Evolutionary conservation across 2,888 invertebrate genomes (phyloP).

Genomic region (Sinotaia quadrata): DNA sequence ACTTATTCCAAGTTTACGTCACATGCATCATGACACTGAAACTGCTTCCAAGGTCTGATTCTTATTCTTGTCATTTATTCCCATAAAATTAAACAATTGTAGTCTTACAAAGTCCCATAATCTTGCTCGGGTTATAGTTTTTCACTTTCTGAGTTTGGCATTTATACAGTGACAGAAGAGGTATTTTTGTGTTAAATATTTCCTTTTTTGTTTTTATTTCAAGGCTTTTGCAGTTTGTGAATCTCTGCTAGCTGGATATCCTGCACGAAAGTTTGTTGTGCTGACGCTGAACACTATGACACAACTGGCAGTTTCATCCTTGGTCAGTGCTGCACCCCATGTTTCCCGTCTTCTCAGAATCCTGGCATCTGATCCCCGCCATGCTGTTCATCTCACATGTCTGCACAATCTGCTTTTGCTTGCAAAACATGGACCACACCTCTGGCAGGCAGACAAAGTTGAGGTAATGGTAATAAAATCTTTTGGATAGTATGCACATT

Average conservation of each 20-base stretch:
- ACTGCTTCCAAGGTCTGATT: conserved; percentile 81
- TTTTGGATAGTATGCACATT: too few species aligned
- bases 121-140: background rate
- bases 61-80: background rate
- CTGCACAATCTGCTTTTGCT: conserved; percentile 80
- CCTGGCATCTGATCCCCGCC: conserved; percentile 80
- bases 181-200: too few species aligned
- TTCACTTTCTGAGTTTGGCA: background rate
- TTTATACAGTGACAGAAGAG: too few species aligned
- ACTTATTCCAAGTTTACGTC: conserved; percentile 90
- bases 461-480: too few species aligned
- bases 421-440: conserved; percentile 83
- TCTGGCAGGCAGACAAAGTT: conserved; percentile 81
- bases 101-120: background rate
- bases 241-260: conserved; percentile 83
- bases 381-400: conserved; percentile 80
- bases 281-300: conserved; percentile 90
- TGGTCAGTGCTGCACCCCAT: conserved; percentile 92
- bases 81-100: background rate
- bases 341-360: conserved; percentile 80
- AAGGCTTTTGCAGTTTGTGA: conserved; percentile 83
- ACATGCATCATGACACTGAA: conserved; percentile 90
- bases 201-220: background rate
- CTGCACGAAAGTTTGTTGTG: conserved; percentile 84
- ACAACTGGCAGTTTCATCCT: conserved; percentile 87